Evolutionary conservation across 2,888 invertebrate genomes (phyloP), one percentile per base, ranked within the genome.

Genomic region (Protonemura montana): DNA sequence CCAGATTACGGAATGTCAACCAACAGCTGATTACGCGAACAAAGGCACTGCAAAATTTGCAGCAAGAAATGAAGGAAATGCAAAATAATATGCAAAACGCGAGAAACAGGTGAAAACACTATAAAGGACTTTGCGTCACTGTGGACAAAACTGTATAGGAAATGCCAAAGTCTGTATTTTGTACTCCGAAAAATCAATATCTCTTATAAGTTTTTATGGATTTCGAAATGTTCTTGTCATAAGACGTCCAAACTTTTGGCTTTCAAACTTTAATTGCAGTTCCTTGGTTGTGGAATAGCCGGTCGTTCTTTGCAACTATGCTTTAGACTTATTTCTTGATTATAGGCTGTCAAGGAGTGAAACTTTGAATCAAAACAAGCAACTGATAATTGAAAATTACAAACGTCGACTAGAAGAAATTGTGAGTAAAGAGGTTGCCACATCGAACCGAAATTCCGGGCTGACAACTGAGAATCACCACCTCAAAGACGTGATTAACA

Each of bases 331-430:
- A 21, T 59, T 59, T 10, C 59, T 83, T 28, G 28, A 28, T 85
- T 77, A 6, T 81, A 85, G 85, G 41, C 30, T 85, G 35, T 21
- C 27, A n/a, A 16, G 85, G 0, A 26, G 28, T 21, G 85, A 85
- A 80, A 13, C 85, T 29, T 35, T 35, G 25, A 80, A 85, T 77
- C 78, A 85, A 16, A 85, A 80, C 28, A 77, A 81, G 42, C 85
- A 41, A 42, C 16, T n/a, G 5, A 26, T 85, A 16, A 42, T 85
- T 27, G 85, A 85, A 21, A 80, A 30, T 0, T 85, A 85, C 42
- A 85, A 85, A 30, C 25, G 78, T 41, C 30, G 78, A 80, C 26
- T 81, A 0, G 78, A 85, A n/a, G 80, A 85, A 26, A 7, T 80
- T 41, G 85, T 26, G 30, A 77, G n/a, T 16, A 78, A 42, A 25